Conservation (phyloP, 1,140 invertebrate species). For the Pteromalus puparum region DNA sequence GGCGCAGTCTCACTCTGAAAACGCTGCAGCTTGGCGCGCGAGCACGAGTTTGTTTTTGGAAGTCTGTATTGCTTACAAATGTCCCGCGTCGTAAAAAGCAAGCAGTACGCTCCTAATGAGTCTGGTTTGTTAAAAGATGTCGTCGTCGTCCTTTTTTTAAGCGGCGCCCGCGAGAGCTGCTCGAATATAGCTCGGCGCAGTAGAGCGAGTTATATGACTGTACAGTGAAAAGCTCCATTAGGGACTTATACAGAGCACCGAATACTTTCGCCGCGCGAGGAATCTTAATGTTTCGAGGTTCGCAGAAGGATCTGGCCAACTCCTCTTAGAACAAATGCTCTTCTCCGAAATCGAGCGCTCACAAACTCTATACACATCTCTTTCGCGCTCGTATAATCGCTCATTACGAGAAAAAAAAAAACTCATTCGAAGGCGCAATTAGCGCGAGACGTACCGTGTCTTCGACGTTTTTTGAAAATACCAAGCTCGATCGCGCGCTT, state of each 20-base stretch:
- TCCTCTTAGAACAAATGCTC: conserved; percentile 12
- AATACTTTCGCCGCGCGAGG: conserved; percentile 48
- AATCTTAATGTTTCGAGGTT: conserved; percentile 65
- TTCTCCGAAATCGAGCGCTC: conserved; percentile 39
- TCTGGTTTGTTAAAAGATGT: conserved; percentile 75
- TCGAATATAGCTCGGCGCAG: conserved; percentile 5
- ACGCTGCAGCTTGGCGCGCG: conserved; percentile 39
- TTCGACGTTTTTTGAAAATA: neutral
- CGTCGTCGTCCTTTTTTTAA: conserved; percentile 59
- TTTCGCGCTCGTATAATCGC: conserved; percentile 42
- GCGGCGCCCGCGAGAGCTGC: conserved; percentile 39
- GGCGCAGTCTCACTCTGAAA: neutral
- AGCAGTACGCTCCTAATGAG: conserved; percentile 72
- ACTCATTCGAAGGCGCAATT: neutral
- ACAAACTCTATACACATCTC: neutral
- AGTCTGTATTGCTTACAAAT: conserved; percentile 77
- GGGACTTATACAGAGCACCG: conserved; percentile 50
- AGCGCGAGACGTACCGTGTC: neutral
- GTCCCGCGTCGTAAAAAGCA: conserved; percentile 68
- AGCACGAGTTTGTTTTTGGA: conserved; percentile 73
- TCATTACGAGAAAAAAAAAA: conserved; percentile 52
- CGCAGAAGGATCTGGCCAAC: conserved; percentile 59
- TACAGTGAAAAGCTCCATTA: conserved; percentile 54
- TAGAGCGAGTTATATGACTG: neutral
- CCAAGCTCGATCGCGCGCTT: neutral